These are phyloP conservation scores for cattle (Bos taurus) DNA, from an alignment of 2,113 vertebrate species.

Conservation along the genomic window DNA sequence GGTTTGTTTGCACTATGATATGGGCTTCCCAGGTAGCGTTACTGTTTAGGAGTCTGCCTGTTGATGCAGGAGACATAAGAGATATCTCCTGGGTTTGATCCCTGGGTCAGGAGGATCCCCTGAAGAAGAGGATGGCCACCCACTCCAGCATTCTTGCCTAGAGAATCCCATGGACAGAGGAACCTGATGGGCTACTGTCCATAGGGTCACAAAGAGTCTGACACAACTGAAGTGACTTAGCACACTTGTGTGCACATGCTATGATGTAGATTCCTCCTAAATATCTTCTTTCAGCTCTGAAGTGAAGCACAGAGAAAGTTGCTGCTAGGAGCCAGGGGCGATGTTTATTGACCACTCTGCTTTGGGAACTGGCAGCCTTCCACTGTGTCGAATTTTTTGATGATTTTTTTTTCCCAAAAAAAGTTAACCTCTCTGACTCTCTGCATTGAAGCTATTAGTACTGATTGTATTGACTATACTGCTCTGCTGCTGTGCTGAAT, in stretches of 20 bases:
- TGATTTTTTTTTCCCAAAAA: background rate
- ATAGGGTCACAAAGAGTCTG: background rate
- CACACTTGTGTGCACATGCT: background rate
- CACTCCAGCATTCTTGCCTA: background rate
- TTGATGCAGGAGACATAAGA: background rate
- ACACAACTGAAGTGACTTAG: fast-evolving
- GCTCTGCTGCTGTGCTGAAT: background rate
- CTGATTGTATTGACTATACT: background rate
- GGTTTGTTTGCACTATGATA: background rate
- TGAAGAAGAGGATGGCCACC: background rate
- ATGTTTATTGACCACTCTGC: background rate
- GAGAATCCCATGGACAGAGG: background rate
- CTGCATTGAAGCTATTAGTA: background rate
- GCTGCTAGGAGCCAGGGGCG: background rate
- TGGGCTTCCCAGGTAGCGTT: background rate
- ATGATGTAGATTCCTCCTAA: background rate
- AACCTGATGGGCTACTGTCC: background rate
- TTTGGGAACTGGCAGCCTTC: background rate
- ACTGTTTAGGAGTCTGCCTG: background rate
- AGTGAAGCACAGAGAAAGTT: background rate
- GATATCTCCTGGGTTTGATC: background rate
- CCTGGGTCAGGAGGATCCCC: background rate
- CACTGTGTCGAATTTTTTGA: background rate
- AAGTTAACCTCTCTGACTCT: background rate
- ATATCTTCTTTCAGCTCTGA: background rate